Percentiles rank a stretch among this genome's conserved stretches.
These are phyloP conservation scores for Zaprionus bogoriensis DNA, from an alignment of 2,888 invertebrate genomes.

Conservation along the genomic window DNA sequence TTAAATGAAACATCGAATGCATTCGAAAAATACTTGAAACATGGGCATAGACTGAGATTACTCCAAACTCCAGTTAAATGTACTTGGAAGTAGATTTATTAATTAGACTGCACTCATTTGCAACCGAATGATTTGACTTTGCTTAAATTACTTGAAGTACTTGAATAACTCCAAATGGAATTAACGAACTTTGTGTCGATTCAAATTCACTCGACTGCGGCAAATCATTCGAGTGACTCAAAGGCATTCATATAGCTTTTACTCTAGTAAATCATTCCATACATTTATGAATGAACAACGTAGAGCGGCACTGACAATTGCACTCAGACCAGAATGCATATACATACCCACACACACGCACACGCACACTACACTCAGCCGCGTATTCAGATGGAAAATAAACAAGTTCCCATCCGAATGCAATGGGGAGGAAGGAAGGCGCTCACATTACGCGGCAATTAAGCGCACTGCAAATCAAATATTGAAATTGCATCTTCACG, in stretches of 20 bases:
- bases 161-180: too few species aligned
- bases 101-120: too few species aligned
- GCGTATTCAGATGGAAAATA: not conserved
- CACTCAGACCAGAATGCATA: not conserved
- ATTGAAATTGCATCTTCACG: conserved; percentile 37
- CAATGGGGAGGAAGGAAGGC: not conserved
- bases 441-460: conserved; percentile 18
- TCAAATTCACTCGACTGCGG: not conserved
- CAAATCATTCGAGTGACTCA: not conserved
- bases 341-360: not conserved
- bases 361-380: not conserved
- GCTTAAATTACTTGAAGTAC: too few species aligned
- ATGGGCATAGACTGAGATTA: too few species aligned
- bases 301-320: not conserved
- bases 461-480: conserved; percentile 23
- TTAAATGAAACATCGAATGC: too few species aligned
- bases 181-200: too few species aligned
- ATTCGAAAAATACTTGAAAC: too few species aligned
- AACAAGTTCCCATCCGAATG: not conserved
- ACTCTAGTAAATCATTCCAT: not conserved
- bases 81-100: too few species aligned
- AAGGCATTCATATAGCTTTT: not conserved
- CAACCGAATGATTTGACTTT: too few species aligned
- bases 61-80: too few species aligned
- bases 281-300: not conserved